Base-by-base conservation (phyloP, 2,888 invertebrate species). In the Ochropleura leucogaster region DNA sequence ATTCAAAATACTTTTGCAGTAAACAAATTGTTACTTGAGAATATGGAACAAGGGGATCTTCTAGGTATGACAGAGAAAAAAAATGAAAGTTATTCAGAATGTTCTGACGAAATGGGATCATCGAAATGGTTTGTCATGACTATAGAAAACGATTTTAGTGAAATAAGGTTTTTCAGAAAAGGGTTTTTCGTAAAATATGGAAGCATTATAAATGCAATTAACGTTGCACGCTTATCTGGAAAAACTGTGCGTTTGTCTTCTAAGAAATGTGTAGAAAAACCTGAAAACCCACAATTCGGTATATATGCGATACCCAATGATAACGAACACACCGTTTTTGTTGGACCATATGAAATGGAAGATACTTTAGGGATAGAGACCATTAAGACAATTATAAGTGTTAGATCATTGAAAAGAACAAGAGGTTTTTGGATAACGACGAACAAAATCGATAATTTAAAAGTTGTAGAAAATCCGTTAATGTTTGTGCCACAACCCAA, bases 61-160 rank as follows among this genome's bases (percentile, higher is more conserved):
- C 18, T 59, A 44, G n/a, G 14, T 68, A 30, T 20, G 7, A 16
- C 40, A 49, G 55, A 74, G 14, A 59, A 60, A 47, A 47, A 62
- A 5, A 14, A 42, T 0, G 44, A 62, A 59, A 62, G n/a, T 63
- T 67, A 62, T 66, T 18, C 46, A 42, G 55, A 49, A n/a, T 49
- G 40, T 75, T 64, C 68, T 30, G 70, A 88, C 77, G 83, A 84
- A 65, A 68, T 74, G 53, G 91, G 91, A 49, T 88, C 88, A 20
- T 96, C 95, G 47, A 96, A 95, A 91, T 97, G 97, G 97, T 96
- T 97, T 85, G 92, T 97, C 77, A 95, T 97, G 92, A 96, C 92
- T 62, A 83, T 97, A 59, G 96, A 97, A 91, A 94, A 97, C 74
- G 96, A 97, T 89, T 97, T 97, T 88, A 91, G 89, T 30, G 97